Conservation (phyloP, 1,140 invertebrate species). For the Lerema accius region DNA sequence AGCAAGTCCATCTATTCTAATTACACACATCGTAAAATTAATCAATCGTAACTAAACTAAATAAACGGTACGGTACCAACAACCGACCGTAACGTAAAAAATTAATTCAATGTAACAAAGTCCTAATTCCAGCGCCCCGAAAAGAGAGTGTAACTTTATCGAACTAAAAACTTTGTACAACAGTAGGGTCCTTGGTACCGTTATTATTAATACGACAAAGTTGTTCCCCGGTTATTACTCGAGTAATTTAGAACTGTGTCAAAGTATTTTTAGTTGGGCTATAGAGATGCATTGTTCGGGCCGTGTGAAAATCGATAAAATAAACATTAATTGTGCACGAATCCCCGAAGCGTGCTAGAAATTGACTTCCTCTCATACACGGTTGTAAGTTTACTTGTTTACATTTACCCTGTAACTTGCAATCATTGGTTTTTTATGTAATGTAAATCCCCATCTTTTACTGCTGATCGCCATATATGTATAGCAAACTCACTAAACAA, state of each 20-base stretch:
- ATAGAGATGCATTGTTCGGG: conserved; percentile 60
- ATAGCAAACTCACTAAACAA: no score
- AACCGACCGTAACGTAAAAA: conserved; percentile 37
- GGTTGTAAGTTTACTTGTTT: neutral
- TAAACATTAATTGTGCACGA: conserved; percentile 73
- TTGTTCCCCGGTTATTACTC: conserved; percentile 62
- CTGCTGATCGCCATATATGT: no score
- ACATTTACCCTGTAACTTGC: no score
- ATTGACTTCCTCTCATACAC: conserved; percentile 42
- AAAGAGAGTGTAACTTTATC: conserved; percentile 63
- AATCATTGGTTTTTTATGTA: no score
- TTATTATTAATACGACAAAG: conserved; percentile 74
- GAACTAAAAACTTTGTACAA: conserved; percentile 66
- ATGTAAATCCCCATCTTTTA: no score
- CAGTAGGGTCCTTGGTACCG: conserved; percentile 57
- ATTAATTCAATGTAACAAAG: conserved; percentile 55
- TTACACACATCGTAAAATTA: conserved; percentile 71
- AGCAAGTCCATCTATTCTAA: conserved; percentile 47
- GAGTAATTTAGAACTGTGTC: conserved; percentile 61
- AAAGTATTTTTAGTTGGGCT: conserved; percentile 44
- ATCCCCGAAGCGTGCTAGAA: conserved; percentile 44
- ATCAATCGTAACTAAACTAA: conserved; percentile 63
- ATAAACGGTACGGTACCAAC: conserved; percentile 53
- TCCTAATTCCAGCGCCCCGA: conserved; percentile 54
- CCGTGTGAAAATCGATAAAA: conserved; percentile 81